These are phyloP conservation scores for Trachymyrmex septentrionalis DNA, from an alignment of 1,140 invertebrate species.

Conservation along the genomic window DNA sequence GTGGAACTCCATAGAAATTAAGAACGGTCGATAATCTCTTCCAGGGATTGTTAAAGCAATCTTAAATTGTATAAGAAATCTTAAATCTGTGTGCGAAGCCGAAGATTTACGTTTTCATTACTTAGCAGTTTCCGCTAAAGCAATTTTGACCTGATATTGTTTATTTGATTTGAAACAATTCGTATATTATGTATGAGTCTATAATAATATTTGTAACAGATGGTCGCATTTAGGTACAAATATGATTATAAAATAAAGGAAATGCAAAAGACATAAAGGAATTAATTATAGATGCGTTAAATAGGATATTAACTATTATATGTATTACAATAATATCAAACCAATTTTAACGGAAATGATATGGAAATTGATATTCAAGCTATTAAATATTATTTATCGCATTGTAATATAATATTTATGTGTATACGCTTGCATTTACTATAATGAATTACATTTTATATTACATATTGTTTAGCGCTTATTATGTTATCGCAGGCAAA, in stretches of 20 bases:
- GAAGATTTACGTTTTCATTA: neutral
- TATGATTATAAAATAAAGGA: neutral
- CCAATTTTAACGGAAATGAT: conserved; percentile 33
- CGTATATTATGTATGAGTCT: neutral
- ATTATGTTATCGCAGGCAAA: too few species aligned
- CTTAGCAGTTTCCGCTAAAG: neutral
- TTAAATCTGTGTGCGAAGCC: conserved; percentile 5
- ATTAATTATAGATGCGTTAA: conserved; percentile 8
- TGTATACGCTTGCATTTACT: neutral
- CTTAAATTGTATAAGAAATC: conserved; percentile 14
- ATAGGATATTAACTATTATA: conserved; percentile 14
- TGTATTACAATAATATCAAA: conserved; percentile 9
- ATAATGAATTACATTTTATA: conserved; percentile 14
- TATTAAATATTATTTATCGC: conserved; percentile 38
- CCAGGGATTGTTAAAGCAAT: conserved; percentile 1
- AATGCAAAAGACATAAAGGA: conserved; percentile 13
- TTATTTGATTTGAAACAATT: neutral
- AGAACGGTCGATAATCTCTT: conserved; percentile 36
- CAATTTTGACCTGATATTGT: neutral
- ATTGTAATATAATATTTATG: neutral
- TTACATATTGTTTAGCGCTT: neutral
- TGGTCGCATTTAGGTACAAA: neutral
- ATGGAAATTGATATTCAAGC: conserved; percentile 33
- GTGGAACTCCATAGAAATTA: conserved; percentile 40
- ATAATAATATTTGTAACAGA: neutral